A percentile compares a stretch with the other conserved stretches of the same genome.
phyloP scores from a whole-genome alignment of 2,113 vertebrate species.

The Urocolius indicus region DNA sequence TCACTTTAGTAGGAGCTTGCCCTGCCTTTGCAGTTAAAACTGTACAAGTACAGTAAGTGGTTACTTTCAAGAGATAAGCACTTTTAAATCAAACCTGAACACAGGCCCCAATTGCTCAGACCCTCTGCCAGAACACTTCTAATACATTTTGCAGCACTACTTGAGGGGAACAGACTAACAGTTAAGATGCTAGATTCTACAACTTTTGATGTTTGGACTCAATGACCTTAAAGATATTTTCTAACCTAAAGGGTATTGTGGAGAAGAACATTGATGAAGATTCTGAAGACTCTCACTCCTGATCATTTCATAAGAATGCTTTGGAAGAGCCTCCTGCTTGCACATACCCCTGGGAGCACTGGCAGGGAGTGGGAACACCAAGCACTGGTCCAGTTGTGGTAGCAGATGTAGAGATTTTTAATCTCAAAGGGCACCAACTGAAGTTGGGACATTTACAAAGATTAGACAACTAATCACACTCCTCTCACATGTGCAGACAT shows the following conservation, averaged over 20 bases:
- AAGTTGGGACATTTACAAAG: neutral
- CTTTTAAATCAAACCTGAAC: neutral
- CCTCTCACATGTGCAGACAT: neutral
- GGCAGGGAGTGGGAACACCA: neutral
- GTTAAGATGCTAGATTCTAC: neutral
- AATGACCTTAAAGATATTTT: too few relatives aligned
- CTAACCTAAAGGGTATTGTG: too few relatives aligned
- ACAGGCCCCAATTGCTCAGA: accelerated
- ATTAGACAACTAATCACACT: neutral
- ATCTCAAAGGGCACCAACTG: neutral
- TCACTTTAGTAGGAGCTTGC: too few relatives aligned
- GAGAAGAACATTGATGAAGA: neutral
- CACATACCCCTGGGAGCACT: neutral
- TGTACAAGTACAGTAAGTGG: accelerated
- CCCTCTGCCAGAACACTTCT: accelerated
- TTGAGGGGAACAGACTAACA: neutral
- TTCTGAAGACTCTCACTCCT: neutral
- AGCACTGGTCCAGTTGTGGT: neutral
- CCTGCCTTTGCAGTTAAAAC: neutral
- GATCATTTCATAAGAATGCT: too few relatives aligned
- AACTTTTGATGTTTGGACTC: too few relatives aligned
- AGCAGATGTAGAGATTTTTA: neutral
- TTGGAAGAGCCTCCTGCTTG: neutral
- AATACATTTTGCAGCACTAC: accelerated
- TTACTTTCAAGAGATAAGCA: neutral